phyloP scores from a whole-genome alignment of 2,797 vertebrate genomes.

The Psittacula derbiana region DNA sequence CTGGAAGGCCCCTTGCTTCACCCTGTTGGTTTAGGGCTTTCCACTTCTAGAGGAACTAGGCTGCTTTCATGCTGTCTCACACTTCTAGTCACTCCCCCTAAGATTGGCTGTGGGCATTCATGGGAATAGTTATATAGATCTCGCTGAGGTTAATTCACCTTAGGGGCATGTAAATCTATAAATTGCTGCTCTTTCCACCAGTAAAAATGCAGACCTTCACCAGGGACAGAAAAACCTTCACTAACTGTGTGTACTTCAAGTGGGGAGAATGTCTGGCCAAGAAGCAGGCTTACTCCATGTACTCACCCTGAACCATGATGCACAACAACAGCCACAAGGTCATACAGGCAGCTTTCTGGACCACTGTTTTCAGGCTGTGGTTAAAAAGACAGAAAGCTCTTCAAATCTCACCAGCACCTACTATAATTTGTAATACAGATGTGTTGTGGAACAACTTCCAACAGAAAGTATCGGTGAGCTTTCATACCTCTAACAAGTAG shows the following conservation, averaged over 20 bases:
- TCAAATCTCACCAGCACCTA: not conserved
- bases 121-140: not conserved
- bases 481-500: conserved; percentile 91
- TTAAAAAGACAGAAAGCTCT: not conserved
- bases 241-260: not conserved
- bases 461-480: not conserved
- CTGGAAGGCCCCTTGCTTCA: not conserved
- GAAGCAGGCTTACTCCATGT: not conserved
- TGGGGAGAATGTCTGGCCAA: not conserved
- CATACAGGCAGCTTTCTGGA: conserved; percentile 90
- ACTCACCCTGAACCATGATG: conserved; percentile 99
- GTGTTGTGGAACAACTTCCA: accelerated
- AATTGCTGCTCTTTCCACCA: not conserved
- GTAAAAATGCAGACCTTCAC: not conserved
- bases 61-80: not conserved
- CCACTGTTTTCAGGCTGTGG: conserved; percentile 89
- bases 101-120: not conserved
- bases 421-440: not conserved
- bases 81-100: not conserved
- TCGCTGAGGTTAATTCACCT: not conserved
- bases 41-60: not conserved
- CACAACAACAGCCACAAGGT: conserved; percentile 94
- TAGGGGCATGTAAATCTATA: not conserved
- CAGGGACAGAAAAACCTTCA: not conserved
- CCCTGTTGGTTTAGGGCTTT: not conserved